Conservation (phyloP, 2,888 invertebrate species). For the Coelogynopora nodosa region DNA sequence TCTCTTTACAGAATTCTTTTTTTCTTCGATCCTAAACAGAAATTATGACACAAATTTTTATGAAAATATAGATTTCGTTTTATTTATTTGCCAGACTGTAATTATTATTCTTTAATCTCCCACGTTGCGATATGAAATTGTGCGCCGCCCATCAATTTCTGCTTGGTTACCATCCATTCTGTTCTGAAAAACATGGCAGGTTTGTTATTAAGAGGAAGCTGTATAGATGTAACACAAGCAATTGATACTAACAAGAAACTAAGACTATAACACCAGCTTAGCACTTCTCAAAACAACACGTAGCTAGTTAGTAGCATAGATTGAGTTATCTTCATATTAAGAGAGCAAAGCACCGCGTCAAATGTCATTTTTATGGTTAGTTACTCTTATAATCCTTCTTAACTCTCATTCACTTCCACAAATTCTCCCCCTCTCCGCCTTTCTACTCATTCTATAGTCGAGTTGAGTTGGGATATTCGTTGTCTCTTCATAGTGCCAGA, state of each 20-base stretch:
- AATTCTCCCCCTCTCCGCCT: not conserved
- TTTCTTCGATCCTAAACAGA: no score
- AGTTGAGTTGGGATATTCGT: no score
- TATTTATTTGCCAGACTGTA: no score
- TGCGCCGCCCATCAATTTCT: not conserved
- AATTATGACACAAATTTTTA: no score
- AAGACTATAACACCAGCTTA: not conserved
- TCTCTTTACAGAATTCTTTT: no score
- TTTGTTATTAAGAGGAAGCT: no score
- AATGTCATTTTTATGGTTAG: constrained; percentile 20
- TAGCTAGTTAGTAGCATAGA: not conserved
- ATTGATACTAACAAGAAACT: no score
- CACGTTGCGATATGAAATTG: no score
- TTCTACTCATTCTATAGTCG: not conserved
- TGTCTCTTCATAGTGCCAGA: not conserved
- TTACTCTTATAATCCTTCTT: not conserved
- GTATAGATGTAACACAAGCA: no score
- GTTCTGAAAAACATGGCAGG: not conserved
- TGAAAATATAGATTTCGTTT: no score
- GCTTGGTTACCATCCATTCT: not conserved
- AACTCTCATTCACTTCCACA: not conserved
- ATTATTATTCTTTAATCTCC: no score
- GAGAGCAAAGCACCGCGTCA: not conserved
- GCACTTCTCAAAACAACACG: not conserved
- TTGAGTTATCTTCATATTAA: not conserved